Conservation (phyloP, 2,888 invertebrate species). For the Leptarthrus brevirostris region DNA sequence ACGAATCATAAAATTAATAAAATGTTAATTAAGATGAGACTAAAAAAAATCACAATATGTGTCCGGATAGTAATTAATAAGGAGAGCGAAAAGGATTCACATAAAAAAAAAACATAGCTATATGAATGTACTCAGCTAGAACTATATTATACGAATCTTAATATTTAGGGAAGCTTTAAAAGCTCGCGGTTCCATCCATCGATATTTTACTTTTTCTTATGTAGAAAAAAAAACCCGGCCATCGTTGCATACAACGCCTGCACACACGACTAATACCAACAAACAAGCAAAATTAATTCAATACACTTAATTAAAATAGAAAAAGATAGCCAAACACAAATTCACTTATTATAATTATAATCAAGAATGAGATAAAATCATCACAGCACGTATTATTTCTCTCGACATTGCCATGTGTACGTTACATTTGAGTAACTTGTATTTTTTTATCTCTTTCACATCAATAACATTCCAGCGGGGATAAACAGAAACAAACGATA, state of each 20-base stretch:
- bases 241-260: neutral
- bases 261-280: neutral
- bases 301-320: constrained; percentile 34
- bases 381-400: constrained; percentile 33
- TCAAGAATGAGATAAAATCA: constrained; percentile 38
- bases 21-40: neutral
- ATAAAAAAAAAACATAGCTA: constrained; percentile 31
- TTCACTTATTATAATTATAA: constrained; percentile 43
- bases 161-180: constrained; percentile 12
- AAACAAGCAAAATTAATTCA: constrained; percentile 4
- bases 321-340: constrained; percentile 33
- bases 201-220: constrained; percentile 5
- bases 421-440: neutral
- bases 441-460: constrained; percentile 7
- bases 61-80: neutral
- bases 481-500: constrained; percentile 1
- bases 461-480: neutral
- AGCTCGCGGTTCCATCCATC: constrained; percentile 29
- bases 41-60: neutral
- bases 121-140: constrained; percentile 17
- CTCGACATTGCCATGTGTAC: neutral
- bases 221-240: constrained; percentile 3
- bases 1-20: neutral
- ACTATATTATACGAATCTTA: constrained; percentile 16
- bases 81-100: neutral